A percentile compares a stretch with the other conserved stretches of the same genome.
These are phyloP conservation scores for Emys orbicularis DNA, from an alignment of 2,797 vertebrate species.

Conservation along the genomic window DNA sequence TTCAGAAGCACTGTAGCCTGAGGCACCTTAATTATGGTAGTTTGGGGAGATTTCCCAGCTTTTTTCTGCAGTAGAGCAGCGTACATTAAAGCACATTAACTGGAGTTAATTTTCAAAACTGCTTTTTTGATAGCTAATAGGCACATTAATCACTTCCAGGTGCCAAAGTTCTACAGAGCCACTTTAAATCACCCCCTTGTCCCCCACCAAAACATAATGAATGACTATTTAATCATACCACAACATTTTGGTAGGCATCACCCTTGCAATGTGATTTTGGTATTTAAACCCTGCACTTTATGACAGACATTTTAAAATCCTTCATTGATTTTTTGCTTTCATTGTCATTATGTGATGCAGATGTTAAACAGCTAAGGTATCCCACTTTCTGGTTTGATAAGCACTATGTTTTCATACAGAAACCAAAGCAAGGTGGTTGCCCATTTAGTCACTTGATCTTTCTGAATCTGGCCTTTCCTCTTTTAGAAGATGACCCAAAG, in stretches of 20 bases:
- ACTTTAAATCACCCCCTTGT: neutral
- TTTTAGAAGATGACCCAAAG: neutral
- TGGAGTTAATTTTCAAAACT: neutral
- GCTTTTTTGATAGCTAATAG: neutral
- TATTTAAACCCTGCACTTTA: neutral
- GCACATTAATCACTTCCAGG: neutral
- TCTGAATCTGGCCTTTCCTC: neutral
- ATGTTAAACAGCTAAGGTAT: neutral
- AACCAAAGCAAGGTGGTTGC: neutral
- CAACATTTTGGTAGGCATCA: neutral
- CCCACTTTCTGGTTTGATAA: neutral
- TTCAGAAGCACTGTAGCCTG: conserved; percentile 2
- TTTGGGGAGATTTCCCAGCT: neutral
- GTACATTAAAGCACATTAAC: neutral
- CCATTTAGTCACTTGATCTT: neutral
- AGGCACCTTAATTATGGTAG: conserved; percentile 1
- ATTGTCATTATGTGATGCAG: neutral
- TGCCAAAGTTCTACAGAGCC: neutral
- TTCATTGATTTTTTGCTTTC: neutral
- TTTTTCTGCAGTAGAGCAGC: neutral
- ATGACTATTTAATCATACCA: accelerated
- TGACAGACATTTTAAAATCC: neutral
- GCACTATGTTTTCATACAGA: neutral
- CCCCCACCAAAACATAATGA: neutral
- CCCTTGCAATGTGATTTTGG: neutral